Conservation (phyloP, 1,140 invertebrate species). For the Vollenhovia emeryi region DNA sequence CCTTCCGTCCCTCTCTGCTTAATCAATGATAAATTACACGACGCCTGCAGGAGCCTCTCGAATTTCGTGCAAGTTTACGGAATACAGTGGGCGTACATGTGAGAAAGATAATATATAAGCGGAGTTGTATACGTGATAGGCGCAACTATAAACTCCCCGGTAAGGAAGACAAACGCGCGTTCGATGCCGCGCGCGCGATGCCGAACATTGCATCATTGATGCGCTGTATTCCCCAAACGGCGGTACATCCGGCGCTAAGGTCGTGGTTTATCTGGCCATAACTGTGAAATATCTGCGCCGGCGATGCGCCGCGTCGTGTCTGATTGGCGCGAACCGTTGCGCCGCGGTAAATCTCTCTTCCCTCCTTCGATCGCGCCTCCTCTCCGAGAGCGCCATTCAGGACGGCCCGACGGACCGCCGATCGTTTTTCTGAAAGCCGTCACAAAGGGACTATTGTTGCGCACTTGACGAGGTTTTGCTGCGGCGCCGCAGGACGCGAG, state of each 20-base stretch:
- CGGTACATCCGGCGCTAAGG: conserved; percentile 80
- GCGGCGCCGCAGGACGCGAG: neutral
- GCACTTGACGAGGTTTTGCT: neutral
- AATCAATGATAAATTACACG: neutral
- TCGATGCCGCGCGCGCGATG: conserved; percentile 74
- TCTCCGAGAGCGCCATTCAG: neutral
- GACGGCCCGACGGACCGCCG: neutral
- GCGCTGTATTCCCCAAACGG: conserved; percentile 83
- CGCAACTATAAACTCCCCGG: conserved; percentile 79
- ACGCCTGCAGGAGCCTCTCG: neutral
- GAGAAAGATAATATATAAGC: conserved; percentile 62
- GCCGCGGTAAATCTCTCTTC: conserved; percentile 76
- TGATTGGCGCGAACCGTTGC: conserved; percentile 79
- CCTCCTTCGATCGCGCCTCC: neutral
- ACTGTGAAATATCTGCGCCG: conserved; percentile 82
- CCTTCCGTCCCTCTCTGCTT: neutral
- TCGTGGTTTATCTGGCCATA: conserved; percentile 84
- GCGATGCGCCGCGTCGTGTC: conserved; percentile 73
- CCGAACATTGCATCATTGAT: conserved; percentile 84
- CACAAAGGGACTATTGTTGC: conserved; percentile 31
- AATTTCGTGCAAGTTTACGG: conserved; percentile 16
- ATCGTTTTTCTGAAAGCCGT: conserved; percentile 16
- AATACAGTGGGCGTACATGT: conserved; percentile 14
- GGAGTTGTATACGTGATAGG: conserved; percentile 70
- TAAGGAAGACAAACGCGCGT: conserved; percentile 83